These are phyloP conservation scores for Catocala nupta DNA, from an alignment of 2,888 invertebrate genomes.

Conservation along the genomic window DNA sequence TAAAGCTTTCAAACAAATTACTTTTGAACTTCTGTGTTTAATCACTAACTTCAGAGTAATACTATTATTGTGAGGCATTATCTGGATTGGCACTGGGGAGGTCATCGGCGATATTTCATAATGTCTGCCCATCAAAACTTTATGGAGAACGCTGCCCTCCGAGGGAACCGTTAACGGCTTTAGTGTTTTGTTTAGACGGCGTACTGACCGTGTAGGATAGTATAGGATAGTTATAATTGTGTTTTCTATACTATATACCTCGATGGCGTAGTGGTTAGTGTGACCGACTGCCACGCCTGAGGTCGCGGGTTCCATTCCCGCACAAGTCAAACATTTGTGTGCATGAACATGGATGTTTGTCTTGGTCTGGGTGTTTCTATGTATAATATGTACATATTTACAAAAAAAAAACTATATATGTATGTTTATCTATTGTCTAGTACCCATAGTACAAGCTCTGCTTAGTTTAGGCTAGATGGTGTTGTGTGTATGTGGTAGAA, in stretches of 20 bases:
- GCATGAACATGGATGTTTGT: too few relatives aligned
- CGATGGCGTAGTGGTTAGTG: too few relatives aligned
- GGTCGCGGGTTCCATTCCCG: too few relatives aligned
- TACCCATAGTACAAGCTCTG: too few relatives aligned
- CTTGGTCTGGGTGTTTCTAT: too few relatives aligned
- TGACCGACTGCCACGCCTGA: too few relatives aligned
- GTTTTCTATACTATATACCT: background rate
- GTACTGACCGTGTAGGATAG: slow-evolving; percentile 36
- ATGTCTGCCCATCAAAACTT: slow-evolving; percentile 72
- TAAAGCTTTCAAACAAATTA: slow-evolving; percentile 47
- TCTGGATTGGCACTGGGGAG: slow-evolving; percentile 50
- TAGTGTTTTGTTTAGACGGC: slow-evolving; percentile 61
- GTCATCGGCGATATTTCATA: slow-evolving; percentile 59
- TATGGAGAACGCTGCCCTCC: slow-evolving; percentile 59
- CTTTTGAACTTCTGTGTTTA: slow-evolving; percentile 49
- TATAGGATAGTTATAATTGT: slow-evolving; percentile 15
- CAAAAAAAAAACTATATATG: too few relatives aligned
- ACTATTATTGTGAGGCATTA: slow-evolving; percentile 56
- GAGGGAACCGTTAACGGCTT: slow-evolving; percentile 73
- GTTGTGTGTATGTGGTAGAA: too few relatives aligned
- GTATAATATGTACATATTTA: too few relatives aligned
- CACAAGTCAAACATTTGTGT: too few relatives aligned
- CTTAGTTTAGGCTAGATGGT: too few relatives aligned
- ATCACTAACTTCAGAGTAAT: slow-evolving; percentile 46
- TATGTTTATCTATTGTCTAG: too few relatives aligned